Evolutionary conservation across 1,140 invertebrate genomes (phyloP), one percentile per base, ranked within the genome.

Genomic region (Oppia nitens): DNA sequence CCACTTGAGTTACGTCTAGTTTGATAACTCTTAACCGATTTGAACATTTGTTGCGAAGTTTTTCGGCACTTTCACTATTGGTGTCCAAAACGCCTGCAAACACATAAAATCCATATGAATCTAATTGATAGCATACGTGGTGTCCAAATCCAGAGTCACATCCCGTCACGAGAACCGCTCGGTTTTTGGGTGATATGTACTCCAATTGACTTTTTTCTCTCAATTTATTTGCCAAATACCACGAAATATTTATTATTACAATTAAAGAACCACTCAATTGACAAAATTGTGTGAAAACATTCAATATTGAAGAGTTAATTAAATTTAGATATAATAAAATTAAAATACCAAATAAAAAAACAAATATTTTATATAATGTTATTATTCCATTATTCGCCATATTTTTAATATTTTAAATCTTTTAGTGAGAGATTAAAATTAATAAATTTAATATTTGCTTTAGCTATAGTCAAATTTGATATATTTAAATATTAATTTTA

Each of bases 151-250:
- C 80, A 26, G 82, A 80, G 71, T 87, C 85, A 72, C 85, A 88
- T 53, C 84, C 85, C n/a, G 85, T 87, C 59, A 90, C 78, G 24
- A 89, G 71, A 3, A 89, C 79, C 6, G 83, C 82, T 72, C 87
- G 87, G 50, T 84, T 83, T 40, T 4, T 9, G 6, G 32, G 32
- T 9, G 32, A 40, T 9, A 40, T 40, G 17, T 40, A 40, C 17
- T 40, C 32, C 17, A 6, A 17, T 40, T 40, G 32, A 17, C 6
- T 9, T 9, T 40, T 9, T 9, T 40, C 6, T 17, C 32, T 6
- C 6, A 40, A 9, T 9, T 9, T 6, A 9, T 17, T 6, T 6
- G 32, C 32, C 17, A 40, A 40, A 40, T 9, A 17, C 32, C 32
- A 40, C 6, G 32, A 40, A 9, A 40, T 9, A 40, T 40, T 6